phyloP scores from a whole-genome alignment of 2,888 invertebrate species.

The Drosophila histrio region DNA sequence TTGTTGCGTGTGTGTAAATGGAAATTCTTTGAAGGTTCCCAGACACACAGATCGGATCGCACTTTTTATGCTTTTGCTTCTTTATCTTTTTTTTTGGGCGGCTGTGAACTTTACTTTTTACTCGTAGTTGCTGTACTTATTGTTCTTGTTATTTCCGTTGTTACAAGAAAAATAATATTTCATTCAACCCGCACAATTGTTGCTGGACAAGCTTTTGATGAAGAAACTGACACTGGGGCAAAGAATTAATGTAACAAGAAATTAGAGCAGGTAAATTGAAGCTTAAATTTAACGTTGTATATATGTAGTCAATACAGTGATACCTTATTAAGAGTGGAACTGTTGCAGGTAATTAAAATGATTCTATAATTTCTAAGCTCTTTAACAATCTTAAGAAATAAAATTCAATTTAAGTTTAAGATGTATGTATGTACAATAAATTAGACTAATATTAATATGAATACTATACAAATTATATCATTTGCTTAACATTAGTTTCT shows the following conservation, averaged over 20 bases:
- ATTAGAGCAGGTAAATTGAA: neutral
- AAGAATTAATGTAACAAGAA: conserved; percentile 1
- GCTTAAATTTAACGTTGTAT: neutral
- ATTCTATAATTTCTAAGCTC: too few species aligned
- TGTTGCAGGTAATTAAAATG: too few species aligned
- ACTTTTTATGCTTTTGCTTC: conserved; percentile 2
- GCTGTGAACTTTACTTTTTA: conserved; percentile 50
- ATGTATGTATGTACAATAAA: too few species aligned
- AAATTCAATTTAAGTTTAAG: too few species aligned
- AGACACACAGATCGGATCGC: conserved; percentile 46
- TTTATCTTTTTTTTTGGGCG: conserved; percentile 15
- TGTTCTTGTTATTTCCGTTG: conserved; percentile 6
- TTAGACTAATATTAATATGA: too few species aligned
- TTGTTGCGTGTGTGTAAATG: conserved; percentile 30
- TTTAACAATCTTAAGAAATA: too few species aligned
- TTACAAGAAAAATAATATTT: conserved; percentile 37
- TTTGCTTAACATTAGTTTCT: too few species aligned
- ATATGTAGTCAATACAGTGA: neutral
- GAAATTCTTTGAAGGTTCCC: conserved; percentile 35
- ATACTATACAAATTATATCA: too few species aligned
- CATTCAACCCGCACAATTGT: conserved; percentile 62
- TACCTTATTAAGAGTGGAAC: too few species aligned
- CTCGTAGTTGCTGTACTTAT: conserved; percentile 14
- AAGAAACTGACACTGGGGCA: conserved; percentile 38
- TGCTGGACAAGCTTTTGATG: conserved; percentile 26